phyloP scores from a whole-genome alignment of 2,888 invertebrate genomes.

The Eremobia ochroleuca region DNA sequence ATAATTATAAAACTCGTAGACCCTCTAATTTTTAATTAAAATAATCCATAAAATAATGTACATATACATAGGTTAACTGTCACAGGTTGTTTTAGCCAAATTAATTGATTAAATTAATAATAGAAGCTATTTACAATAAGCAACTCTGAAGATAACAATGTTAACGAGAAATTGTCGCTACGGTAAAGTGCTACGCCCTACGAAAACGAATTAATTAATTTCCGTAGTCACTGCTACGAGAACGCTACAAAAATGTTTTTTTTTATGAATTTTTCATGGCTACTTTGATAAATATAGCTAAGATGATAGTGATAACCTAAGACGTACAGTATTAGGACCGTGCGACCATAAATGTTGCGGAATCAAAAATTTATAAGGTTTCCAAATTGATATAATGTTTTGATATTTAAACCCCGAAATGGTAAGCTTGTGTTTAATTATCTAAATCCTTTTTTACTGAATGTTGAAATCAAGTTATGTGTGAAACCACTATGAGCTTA shows the following conservation, averaged over 20 bases:
- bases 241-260: slow-evolving; percentile 17
- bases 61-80: not conserved
- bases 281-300: not conserved
- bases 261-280: not conserved
- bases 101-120: not conserved
- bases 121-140: not conserved
- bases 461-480: not conserved
- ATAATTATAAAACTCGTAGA: not conserved
- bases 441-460: not conserved
- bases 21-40: not conserved
- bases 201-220: slow-evolving; percentile 14
- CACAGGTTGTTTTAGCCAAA: not conserved
- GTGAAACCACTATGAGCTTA: not conserved
- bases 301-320: not conserved
- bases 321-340: not conserved
- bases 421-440: not conserved
- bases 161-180: not conserved
- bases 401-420: not conserved
- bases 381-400: not conserved
- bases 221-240: slow-evolving; percentile 41
- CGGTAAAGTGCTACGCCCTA: slow-evolving; percentile 15
- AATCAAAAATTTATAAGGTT: not conserved
- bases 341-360: not conserved
- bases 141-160: not conserved
- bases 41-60: not conserved